Evolutionary conservation across 2,888 invertebrate species (phyloP).

Genomic region (Eretmocerus hayati): DNA sequence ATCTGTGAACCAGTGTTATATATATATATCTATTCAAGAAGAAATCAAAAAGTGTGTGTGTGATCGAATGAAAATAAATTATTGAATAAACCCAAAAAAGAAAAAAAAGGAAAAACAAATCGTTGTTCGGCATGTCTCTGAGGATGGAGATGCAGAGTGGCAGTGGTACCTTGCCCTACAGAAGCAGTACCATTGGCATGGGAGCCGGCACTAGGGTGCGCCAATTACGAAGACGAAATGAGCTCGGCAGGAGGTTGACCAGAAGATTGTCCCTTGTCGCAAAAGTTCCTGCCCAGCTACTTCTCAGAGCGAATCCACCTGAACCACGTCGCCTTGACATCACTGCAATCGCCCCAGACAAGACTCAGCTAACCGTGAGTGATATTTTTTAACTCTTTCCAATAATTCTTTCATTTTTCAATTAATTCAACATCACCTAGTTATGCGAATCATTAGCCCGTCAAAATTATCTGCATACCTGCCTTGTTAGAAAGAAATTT

Average conservation of each 20-base stretch:
- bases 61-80: neutral
- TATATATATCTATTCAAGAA: too few relatives aligned
- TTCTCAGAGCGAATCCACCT: constrained; percentile 48
- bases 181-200: constrained; percentile 37
- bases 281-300: constrained; percentile 53
- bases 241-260: constrained; percentile 57
- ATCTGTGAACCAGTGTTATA: too few relatives aligned
- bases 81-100: neutral
- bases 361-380: constrained; percentile 59
- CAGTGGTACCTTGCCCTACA: too few relatives aligned
- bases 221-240: constrained; percentile 44
- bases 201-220: constrained; percentile 39
- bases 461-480: too few relatives aligned
- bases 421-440: too few relatives aligned
- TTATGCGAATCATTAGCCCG: too few relatives aligned
- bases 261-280: constrained; percentile 56
- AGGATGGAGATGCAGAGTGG: constrained; percentile 43
- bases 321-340: constrained; percentile 53
- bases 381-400: neutral
- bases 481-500: too few relatives aligned
- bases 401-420: neutral
- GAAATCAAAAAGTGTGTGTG: neutral
- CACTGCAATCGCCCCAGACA: constrained; percentile 59
- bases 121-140: constrained; percentile 20
- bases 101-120: neutral